These are phyloP conservation scores for Amblyopsis hoosieri DNA, from an alignment of 2,797 vertebrate species.

Conservation along the genomic window DNA sequence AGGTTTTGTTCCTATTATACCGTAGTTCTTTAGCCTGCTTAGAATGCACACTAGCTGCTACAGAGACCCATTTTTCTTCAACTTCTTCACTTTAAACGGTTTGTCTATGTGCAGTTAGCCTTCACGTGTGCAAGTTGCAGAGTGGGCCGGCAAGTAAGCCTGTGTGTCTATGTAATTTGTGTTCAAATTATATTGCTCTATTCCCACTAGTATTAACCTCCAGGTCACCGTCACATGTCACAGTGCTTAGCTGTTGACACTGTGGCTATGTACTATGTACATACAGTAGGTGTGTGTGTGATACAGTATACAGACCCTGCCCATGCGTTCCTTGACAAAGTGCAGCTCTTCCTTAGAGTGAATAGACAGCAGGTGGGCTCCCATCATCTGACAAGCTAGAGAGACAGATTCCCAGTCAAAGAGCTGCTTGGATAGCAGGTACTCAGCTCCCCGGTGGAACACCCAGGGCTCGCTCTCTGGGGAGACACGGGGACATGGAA, in stretches of 20 bases:
- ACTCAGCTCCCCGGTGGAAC: slow-evolving; percentile 87
- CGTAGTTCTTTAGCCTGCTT: slow-evolving; percentile 35
- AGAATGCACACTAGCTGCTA: slow-evolving; percentile 17
- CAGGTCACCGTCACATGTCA: too few relatives aligned
- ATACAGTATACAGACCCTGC: slow-evolving; percentile 74
- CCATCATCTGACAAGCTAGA: slow-evolving; percentile 89
- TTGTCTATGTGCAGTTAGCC: too few relatives aligned
- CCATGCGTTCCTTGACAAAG: slow-evolving; percentile 86
- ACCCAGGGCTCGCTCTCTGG: slow-evolving; percentile 84
- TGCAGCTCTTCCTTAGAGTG: slow-evolving; percentile 85
- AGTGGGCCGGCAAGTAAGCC: too few relatives aligned
- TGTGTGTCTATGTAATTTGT: too few relatives aligned
- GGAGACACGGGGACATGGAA: slow-evolving; percentile 1
- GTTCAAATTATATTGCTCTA: too few relatives aligned
- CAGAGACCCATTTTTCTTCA: slow-evolving; percentile 18
- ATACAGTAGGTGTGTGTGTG: slow-evolving; percentile 10
- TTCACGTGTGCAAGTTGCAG: too few relatives aligned
- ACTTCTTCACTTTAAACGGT: slow-evolving; percentile 17
- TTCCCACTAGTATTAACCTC: too few relatives aligned
- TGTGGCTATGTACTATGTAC: neutral
- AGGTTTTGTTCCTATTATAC: slow-evolving; percentile 52
- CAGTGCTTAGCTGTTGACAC: too few relatives aligned
- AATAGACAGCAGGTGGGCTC: slow-evolving; percentile 81
- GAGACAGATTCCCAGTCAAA: slow-evolving; percentile 81
- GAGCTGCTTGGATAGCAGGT: slow-evolving; percentile 79